Percentiles rank a stretch among this genome's conserved stretches.
Evolutionary conservation across 2,113 vertebrate species (phyloP).

Genomic region (Rynchops niger): DNA sequence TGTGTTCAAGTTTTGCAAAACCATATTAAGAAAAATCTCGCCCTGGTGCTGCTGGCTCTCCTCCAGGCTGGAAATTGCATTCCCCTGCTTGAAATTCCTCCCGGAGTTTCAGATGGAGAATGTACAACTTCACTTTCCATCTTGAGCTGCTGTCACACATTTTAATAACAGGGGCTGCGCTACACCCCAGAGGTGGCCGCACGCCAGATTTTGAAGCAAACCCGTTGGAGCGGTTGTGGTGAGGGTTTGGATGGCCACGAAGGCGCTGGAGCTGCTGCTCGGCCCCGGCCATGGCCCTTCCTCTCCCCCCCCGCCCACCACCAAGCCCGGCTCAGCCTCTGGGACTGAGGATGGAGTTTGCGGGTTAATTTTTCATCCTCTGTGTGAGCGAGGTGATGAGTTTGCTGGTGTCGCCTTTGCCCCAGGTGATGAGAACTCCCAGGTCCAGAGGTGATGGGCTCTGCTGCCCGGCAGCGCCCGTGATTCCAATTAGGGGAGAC

Average conservation of each 20-base stretch:
- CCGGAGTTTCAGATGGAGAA: constrained; percentile 56
- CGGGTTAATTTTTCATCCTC: background rate
- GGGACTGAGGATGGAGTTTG: rapidly evolving
- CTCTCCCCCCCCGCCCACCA: background rate
- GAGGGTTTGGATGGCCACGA: background rate
- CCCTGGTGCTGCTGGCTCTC: constrained; percentile 53
- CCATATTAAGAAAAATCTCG: constrained; percentile 60
- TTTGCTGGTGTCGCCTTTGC: background rate
- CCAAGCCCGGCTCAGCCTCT: background rate
- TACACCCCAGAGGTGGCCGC: constrained; percentile 18
- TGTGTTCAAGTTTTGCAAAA: background rate
- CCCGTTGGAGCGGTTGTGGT: background rate
- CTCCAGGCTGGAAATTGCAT: constrained; percentile 67
- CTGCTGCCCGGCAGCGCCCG: rapidly evolving
- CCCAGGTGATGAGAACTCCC: background rate
- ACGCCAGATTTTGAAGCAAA: background rate
- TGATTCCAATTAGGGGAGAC: background rate
- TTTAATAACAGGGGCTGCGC: constrained; percentile 55
- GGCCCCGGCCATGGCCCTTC: background rate
- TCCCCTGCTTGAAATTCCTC: constrained; percentile 64
- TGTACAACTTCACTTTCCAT: constrained; percentile 54
- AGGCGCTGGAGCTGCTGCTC: background rate
- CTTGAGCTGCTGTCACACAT: constrained; percentile 52
- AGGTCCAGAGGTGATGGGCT: background rate
- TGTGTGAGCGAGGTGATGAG: rapidly evolving